Evolutionary conservation across 2,888 invertebrate species (phyloP), one percentile per base, ranked within the genome.

Genomic region (Tenthredo scrophulariae): DNA sequence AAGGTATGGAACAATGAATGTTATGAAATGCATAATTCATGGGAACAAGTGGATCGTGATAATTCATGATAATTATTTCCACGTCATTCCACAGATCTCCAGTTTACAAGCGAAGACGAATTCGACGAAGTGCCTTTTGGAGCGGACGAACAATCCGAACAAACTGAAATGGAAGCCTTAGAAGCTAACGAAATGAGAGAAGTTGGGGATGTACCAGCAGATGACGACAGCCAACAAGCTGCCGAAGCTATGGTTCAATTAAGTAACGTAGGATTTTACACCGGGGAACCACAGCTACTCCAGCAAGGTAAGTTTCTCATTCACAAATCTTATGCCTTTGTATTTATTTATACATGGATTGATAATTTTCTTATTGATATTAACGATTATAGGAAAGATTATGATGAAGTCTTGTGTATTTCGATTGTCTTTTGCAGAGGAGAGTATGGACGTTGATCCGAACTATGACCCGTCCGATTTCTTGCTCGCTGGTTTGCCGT

Each of bases 401-500:
- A n/a, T 83, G 18, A 65, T 65, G 13, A 43, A 43, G 43, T 15
- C 2, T 29, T 22, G 37, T 62, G 46, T 33, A 7, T 37, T n/a
- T 84, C 84, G 72, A 87, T 87, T 84, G 85, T 75, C 85, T 85
- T 86, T 91, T 92, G 74, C 91, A 95, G 96, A 96, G 89, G 96
- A 96, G 91, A 96, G 96, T 85, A 95, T 96, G 94, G 96, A 96
- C 88, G 95, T 96, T 33, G 97, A 97, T 94, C 96, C 97, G 0
- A 97, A 96, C 90, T 98, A 98, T 93, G 98, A 98, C 94, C 97
- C 97, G 0, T 97, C 97, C 0, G 98, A 97, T 93, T 97, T 98
- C 92, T 94, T 97, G 80, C 94, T 96, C 93, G 95, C 95, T 26
- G 94, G 94, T 46, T 91, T 95, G 67, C 92, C 93, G 50, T 91